Evolutionary conservation across 2,797 vertebrate genomes (phyloP).

Genomic region (Delichon dasypus): DNA sequence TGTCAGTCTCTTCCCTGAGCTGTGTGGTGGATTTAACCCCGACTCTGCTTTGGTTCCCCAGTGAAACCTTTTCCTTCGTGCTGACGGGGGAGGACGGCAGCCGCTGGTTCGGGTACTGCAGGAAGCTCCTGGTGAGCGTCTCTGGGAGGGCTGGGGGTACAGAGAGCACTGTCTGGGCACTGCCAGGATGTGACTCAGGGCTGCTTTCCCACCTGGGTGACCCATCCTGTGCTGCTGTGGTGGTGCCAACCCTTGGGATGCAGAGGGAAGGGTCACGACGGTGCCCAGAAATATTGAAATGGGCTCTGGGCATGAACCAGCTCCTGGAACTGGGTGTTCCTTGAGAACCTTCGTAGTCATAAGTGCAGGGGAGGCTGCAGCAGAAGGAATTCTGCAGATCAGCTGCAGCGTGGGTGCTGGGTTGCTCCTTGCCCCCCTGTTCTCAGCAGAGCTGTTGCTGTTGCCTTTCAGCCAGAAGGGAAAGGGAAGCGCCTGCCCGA

Average conservation of each 20-base stretch:
- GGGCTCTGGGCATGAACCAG: not conserved
- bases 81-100: constrained; percentile 96
- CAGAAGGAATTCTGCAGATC: not conserved
- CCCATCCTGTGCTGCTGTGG: not conserved
- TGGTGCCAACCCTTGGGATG: not conserved
- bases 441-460: constrained; percentile 42
- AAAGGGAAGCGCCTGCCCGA: constrained; percentile 95
- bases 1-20: not conserved
- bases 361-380: not conserved
- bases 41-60: constrained; percentile 63
- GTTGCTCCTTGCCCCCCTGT: not conserved
- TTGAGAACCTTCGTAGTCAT: not conserved
- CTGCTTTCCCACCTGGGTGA: not conserved
- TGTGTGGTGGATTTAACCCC: not conserved
- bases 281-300: not conserved
- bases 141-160: not conserved
- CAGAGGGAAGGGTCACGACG: accelerated
- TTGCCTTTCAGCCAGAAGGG: constrained; percentile 86
- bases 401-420: not conserved
- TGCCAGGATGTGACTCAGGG: not conserved
- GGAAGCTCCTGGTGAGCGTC: constrained; percentile 93
- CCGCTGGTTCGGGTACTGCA: constrained; percentile 98
- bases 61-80: constrained; percentile 98
- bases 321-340: not conserved
- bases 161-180: not conserved